Conservation (phyloP, 2,888 invertebrate species). For the Leptopilina drosophilae region DNA sequence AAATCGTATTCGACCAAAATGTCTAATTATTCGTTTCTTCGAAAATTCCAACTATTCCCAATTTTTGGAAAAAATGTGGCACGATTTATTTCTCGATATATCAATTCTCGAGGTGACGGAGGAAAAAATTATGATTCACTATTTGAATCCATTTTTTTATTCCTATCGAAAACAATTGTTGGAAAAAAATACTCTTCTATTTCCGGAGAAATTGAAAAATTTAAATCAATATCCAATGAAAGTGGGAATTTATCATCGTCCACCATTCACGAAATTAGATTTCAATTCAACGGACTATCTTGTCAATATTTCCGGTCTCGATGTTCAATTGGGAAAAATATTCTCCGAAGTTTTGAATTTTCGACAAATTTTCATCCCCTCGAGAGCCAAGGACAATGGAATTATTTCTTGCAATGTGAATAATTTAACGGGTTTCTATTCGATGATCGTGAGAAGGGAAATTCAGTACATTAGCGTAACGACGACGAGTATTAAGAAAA, state of each 20-base stretch:
- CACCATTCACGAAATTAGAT: neutral
- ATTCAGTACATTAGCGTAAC: neutral
- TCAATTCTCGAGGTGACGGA: neutral
- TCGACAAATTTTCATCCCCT: neutral
- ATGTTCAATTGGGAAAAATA: neutral
- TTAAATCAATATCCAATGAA: neutral
- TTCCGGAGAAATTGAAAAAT: slow-evolving; percentile 1
- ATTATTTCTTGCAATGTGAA: neutral
- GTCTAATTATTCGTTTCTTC: too few species aligned
- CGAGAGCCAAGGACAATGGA: neutral
- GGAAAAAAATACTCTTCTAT: neutral
- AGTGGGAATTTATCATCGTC: neutral
- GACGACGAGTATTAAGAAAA: neutral
- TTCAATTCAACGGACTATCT: neutral
- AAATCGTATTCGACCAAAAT: too few species aligned
- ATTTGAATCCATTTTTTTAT: neutral
- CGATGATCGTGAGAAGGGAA: neutral
- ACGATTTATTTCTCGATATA: neutral
- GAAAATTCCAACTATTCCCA: too few species aligned
- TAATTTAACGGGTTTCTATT: neutral
- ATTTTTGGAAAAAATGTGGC: too few species aligned
- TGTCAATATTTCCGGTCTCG: neutral
- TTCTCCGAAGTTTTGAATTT: neutral
- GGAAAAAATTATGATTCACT: too few species aligned
- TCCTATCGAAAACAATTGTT: neutral